Evolutionary conservation across 2,888 invertebrate species (phyloP).

Genomic region (Nasonia oneida): DNA sequence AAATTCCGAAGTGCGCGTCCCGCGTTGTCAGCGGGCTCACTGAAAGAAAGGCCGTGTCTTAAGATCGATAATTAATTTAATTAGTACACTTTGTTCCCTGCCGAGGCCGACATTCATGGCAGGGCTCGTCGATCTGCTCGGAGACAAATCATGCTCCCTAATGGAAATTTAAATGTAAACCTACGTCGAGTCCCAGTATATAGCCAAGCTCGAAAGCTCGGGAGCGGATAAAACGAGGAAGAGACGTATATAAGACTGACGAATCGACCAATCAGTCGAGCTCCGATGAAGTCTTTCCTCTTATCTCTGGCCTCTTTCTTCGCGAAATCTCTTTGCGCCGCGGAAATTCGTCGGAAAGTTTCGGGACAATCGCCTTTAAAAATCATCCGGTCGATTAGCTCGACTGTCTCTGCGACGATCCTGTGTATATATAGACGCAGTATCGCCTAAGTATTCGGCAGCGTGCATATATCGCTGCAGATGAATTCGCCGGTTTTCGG

Average conservation of each 20-base stretch:
- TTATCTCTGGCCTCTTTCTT: conserved; percentile 66
- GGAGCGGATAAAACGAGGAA: conserved; percentile 54
- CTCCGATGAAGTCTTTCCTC: conserved; percentile 75
- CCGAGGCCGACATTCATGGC: not conserved
- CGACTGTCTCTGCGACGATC: conserved; percentile 58
- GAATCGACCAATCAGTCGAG: conserved; percentile 76
- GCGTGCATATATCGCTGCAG: conserved; percentile 15
- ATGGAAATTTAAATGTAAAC: conserved; percentile 40
- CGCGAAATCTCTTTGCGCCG: conserved; percentile 41
- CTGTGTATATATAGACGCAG: not conserved
- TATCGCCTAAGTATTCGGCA: conserved; percentile 51
- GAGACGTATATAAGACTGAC: conserved; percentile 68
- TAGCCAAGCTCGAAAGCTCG: conserved; percentile 43
- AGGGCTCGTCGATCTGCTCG: not conserved
- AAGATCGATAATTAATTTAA: conserved; percentile 5
- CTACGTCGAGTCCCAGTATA: not conserved
- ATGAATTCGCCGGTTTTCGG: not conserved
- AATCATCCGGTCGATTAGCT: conserved; percentile 74
- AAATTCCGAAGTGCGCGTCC: conserved; percentile 1
- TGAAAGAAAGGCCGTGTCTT: not conserved
- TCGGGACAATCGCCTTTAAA: conserved; percentile 71
- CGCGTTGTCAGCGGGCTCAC: not conserved
- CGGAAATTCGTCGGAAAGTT: conserved; percentile 36
- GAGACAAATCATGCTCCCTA: conserved; percentile 33
- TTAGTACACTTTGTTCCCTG: not conserved